Evolutionary conservation across 2,888 invertebrate genomes (phyloP).

Genomic region (Lithophane leautieri): DNA sequence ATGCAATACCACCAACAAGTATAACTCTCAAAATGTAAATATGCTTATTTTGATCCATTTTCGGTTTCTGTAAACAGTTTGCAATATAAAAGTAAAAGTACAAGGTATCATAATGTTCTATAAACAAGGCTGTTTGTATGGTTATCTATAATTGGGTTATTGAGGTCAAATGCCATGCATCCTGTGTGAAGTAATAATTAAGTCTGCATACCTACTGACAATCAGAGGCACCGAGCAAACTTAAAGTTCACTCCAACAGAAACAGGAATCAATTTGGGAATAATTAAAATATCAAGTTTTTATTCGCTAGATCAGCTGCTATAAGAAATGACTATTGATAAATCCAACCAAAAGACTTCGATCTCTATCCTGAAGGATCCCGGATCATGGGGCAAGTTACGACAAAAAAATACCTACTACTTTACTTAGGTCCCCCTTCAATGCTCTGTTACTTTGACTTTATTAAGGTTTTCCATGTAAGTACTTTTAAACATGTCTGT

Average conservation of each 20-base stretch:
- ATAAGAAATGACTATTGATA: no score
- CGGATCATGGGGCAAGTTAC: no score
- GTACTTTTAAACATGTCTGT: not conserved
- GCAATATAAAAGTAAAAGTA: not conserved
- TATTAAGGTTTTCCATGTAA: no score
- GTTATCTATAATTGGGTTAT: not conserved
- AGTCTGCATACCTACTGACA: not conserved
- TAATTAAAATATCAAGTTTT: not conserved
- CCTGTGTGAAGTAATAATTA: not conserved
- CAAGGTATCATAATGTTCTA: no score
- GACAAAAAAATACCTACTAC: not conserved
- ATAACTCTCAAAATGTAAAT: constrained; percentile 72
- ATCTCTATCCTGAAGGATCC: not conserved
- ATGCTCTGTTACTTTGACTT: not conserved
- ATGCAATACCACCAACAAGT: constrained; percentile 71
- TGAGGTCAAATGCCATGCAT: not conserved
- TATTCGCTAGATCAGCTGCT: not conserved
- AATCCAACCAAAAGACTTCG: not conserved
- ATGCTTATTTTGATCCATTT: constrained; percentile 64
- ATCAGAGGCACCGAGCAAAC: not conserved
- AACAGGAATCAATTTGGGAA: not conserved
- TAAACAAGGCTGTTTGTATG: not conserved
- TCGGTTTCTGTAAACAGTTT: constrained; percentile 62
- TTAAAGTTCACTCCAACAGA: not conserved
- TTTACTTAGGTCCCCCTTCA: not conserved